A percentile compares a stretch with the other conserved stretches of the same genome.
Evolutionary conservation across 2,797 vertebrate genomes (phyloP).

Genomic region (Sebastes goodei): DNA sequence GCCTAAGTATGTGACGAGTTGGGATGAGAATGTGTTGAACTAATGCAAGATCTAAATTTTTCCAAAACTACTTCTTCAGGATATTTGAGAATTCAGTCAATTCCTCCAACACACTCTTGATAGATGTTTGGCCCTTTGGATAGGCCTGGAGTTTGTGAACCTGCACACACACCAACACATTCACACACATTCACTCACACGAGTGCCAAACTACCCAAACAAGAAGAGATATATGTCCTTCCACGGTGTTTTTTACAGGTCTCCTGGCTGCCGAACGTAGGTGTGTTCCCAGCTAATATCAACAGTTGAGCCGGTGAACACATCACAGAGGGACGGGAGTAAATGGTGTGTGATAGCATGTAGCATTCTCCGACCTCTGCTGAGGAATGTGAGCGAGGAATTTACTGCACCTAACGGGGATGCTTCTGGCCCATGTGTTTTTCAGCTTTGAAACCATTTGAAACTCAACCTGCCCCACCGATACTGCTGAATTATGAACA

Average conservation of each 20-base stretch:
- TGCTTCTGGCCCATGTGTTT: conserved; percentile 74
- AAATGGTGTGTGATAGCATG: conserved; percentile 79
- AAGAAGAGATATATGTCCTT: conserved; percentile 62
- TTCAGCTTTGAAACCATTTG: conserved; percentile 65
- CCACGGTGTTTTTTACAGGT: conserved; percentile 47
- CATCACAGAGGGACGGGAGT: conserved; percentile 71
- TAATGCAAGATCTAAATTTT: not conserved
- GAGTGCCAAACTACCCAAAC: conserved; percentile 53
- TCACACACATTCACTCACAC: conserved; percentile 18
- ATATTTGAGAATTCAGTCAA: not conserved
- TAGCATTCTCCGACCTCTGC: conserved; percentile 65
- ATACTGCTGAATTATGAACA: conserved; percentile 59
- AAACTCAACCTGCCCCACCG: conserved; percentile 45
- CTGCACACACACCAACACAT: conserved; percentile 13
- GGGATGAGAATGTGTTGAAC: not conserved
- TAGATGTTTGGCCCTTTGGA: conserved; percentile 10
- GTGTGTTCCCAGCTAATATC: conserved; percentile 66
- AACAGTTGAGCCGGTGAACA: conserved; percentile 64
- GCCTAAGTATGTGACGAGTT: no score
- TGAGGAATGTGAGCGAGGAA: conserved; percentile 76
- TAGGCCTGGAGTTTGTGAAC: conserved; percentile 34
- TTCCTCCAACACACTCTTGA: not conserved
- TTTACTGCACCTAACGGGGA: conserved; percentile 80
- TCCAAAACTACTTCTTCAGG: not conserved
- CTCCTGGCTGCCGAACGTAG: conserved; percentile 53